Conservation (phyloP, 2,797 vertebrate species). For the Tinamus major region DNA sequence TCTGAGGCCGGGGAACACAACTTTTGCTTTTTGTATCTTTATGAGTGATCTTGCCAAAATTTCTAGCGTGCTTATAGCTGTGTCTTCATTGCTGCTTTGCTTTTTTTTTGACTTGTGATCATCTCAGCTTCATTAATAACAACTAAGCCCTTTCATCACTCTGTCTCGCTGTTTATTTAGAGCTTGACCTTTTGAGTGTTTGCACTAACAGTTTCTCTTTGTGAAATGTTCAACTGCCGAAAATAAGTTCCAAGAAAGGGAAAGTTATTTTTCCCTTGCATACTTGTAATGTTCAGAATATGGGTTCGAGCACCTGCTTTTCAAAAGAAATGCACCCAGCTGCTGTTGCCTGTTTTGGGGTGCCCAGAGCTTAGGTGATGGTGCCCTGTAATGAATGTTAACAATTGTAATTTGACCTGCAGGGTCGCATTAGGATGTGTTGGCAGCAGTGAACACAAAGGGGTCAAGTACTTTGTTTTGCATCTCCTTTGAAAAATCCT, state of each 20-base stretch:
- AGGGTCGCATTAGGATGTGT: neutral
- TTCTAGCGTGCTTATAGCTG: neutral
- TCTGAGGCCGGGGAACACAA: neutral
- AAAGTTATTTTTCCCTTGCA: slow-evolving; percentile 57
- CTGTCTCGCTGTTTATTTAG: slow-evolving; percentile 57
- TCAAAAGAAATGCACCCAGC: neutral
- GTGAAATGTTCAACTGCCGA: slow-evolving; percentile 39
- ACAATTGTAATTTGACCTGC: neutral
- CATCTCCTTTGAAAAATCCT: neutral
- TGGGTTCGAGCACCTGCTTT: slow-evolving; percentile 25
- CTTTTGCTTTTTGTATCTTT: slow-evolving; percentile 32
- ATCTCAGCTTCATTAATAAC: slow-evolving; percentile 61
- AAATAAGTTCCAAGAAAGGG: slow-evolving; percentile 66
- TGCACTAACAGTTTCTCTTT: slow-evolving; percentile 63
- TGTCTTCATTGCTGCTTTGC: slow-evolving; percentile 18
- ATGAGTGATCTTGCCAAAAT: slow-evolving; percentile 21
- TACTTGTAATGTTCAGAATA: slow-evolving; percentile 3
- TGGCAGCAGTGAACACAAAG: neutral
- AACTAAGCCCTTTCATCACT: slow-evolving; percentile 60
- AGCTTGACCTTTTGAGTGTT: slow-evolving; percentile 63
- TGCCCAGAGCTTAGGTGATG: neutral
- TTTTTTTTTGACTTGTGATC: slow-evolving; percentile 65
- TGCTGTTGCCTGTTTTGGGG: slow-evolving; percentile 16
- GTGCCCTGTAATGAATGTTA: neutral
- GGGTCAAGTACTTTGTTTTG: slow-evolving; percentile 1